These are phyloP conservation scores for Microctonus aethiopoides DNA, from an alignment of 2,888 invertebrate species.

Conservation along the genomic window DNA sequence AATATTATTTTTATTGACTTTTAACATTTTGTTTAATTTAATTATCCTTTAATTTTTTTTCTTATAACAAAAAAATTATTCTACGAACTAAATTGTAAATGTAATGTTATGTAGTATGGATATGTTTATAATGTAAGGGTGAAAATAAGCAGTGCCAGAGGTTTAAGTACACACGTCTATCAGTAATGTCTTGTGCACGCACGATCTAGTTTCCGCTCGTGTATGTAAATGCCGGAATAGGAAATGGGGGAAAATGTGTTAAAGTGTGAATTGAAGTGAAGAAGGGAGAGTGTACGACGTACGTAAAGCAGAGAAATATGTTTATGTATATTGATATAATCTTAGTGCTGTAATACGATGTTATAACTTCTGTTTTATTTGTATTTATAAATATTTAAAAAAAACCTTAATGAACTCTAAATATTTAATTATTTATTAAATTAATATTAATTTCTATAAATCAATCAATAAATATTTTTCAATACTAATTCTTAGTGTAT, in stretches of 20 bases:
- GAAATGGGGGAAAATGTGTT: constrained; percentile 39
- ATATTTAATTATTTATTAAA: no score
- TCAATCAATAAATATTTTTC: no score
- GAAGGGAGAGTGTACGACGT: constrained; percentile 25
- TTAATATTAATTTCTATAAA: no score
- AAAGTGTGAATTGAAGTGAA: constrained; percentile 24
- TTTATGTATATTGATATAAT: not conserved
- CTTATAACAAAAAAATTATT: not conserved
- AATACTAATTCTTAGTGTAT: no score
- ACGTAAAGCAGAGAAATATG: constrained; percentile 47
- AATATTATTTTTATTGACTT: no score
- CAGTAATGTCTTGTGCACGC: constrained; percentile 42
- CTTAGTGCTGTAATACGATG: not conserved
- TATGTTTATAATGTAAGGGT: not conserved
- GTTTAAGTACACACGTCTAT: not conserved
- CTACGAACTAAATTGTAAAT: not conserved
- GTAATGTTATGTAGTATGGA: not conserved
- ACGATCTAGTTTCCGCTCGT: constrained; percentile 40
- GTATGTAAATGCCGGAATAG: constrained; percentile 38
- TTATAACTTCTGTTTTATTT: not conserved
- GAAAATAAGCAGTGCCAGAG: not conserved
- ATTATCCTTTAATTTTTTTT: not conserved
- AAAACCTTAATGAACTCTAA: no score
- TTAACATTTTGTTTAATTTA: not conserved
- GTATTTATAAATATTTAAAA: no score